Conservation (phyloP, 2,113 vertebrate species). For the Oncorhynchus nerka region DNA sequence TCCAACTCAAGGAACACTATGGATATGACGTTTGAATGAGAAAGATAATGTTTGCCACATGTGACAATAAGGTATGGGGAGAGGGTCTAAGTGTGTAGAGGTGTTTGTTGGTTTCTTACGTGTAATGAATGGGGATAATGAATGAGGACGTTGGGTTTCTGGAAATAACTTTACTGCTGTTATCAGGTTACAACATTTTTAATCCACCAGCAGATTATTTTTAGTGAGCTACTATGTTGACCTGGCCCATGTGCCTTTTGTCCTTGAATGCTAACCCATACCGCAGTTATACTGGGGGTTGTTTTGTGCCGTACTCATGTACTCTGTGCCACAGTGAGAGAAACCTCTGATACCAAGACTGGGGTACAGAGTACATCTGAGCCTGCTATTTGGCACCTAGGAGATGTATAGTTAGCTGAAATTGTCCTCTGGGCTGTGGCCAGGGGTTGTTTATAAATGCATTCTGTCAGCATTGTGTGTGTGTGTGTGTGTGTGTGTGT, state of each 20-base stretch:
- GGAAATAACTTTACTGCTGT: conserved; percentile 12
- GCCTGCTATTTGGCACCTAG: conserved; percentile 39
- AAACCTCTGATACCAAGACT: neutral
- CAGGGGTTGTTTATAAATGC: conserved; percentile 48
- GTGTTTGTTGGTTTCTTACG: neutral
- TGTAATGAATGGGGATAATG: too few relatives aligned
- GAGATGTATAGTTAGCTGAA: conserved; percentile 45
- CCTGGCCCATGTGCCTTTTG: too few relatives aligned
- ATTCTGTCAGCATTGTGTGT: conserved; percentile 14
- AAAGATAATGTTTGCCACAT: conserved; percentile 51
- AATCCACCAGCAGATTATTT: conserved; percentile 48
- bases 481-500: too few relatives aligned
- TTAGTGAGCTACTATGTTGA: conserved; percentile 25
- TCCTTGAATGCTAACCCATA: too few relatives aligned
- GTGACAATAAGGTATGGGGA: conserved; percentile 34
- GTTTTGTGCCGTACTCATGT: conserved; percentile 14
- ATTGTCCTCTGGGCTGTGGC: conserved; percentile 42
- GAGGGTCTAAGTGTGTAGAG: neutral
- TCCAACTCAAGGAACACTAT: conserved; percentile 37
- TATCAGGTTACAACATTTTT: conserved; percentile 38
- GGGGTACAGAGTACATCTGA: conserved; percentile 22
- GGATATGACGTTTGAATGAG: conserved; percentile 31
- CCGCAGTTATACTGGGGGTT: conserved; percentile 11
- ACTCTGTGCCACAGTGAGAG: neutral
- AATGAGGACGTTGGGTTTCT: too few relatives aligned